Percentiles rank a stretch among this genome's conserved stretches.
phyloP scores from a whole-genome alignment of 2,888 invertebrate genomes.

The Andrena bicolor region DNA sequence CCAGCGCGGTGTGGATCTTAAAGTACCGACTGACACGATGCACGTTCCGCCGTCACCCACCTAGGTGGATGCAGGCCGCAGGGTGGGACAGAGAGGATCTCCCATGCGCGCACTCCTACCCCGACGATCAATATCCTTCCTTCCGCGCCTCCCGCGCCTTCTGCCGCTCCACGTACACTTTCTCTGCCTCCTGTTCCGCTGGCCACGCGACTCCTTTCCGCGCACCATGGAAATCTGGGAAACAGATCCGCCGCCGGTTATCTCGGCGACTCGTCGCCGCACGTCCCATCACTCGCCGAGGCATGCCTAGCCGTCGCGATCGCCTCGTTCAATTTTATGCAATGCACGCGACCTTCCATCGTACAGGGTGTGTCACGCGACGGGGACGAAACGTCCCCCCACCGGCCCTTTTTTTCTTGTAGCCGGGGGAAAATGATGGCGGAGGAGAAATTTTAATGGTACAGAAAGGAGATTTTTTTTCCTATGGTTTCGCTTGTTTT shows the following conservation, averaged over 20 bases:
- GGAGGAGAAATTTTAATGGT: not conserved
- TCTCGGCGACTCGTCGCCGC: conserved; percentile 11
- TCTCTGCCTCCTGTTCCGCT: conserved; percentile 68
- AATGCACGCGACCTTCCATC: not conserved
- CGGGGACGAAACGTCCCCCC: not conserved
- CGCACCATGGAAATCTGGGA: conserved; percentile 51
- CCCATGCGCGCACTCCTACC: conserved; percentile 67
- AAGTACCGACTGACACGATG: conserved; percentile 68
- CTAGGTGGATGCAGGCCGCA: conserved; percentile 64
- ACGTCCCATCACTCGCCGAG: not conserved
- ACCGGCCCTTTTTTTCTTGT: not conserved
- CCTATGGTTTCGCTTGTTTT: no score
- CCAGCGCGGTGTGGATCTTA: conserved; percentile 55
- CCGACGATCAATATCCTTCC: conserved; percentile 72
- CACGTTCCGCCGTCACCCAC: conserved; percentile 60
- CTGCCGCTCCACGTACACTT: conserved; percentile 64
- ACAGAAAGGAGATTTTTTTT: not conserved
- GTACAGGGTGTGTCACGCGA: not conserved
- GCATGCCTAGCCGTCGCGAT: not conserved
- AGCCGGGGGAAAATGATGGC: not conserved
- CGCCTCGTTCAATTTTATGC: not conserved
- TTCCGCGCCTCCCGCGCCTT: conserved; percentile 70
- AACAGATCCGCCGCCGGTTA: conserved; percentile 34
- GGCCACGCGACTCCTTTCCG: conserved; percentile 45
- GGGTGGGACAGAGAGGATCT: conserved; percentile 70